Evolutionary conservation across 2,888 invertebrate genomes (phyloP).

Genomic region (Acrobeloides nanus): DNA sequence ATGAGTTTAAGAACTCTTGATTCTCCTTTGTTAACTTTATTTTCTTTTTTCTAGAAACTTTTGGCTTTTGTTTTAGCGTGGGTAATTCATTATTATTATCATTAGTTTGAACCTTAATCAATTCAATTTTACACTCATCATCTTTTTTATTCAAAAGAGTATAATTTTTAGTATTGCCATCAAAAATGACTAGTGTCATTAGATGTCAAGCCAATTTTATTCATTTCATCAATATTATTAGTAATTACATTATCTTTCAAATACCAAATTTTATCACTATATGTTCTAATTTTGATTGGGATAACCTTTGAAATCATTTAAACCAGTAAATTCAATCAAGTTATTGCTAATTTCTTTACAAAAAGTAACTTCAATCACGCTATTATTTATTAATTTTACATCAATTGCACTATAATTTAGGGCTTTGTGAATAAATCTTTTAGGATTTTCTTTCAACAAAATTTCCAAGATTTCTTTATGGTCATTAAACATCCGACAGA

Average conservation of each 20-base stretch:
- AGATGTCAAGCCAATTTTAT: too few relatives aligned
- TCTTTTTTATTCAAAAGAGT: constrained; percentile 11
- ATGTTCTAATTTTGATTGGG: constrained; percentile 20
- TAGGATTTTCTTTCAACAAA: background rate
- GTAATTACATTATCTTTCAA: constrained; percentile 9
- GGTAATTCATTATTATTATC: constrained; percentile 4
- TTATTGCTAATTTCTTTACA: constrained; percentile 20
- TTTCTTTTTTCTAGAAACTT: constrained; percentile 6
- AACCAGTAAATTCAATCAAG: constrained; percentile 20
- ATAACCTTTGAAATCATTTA: constrained; percentile 30
- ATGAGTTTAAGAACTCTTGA: constrained; percentile 1
- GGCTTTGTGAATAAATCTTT: constrained; percentile 1
- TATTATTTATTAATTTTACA: constrained; percentile 10
- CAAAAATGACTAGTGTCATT: constrained; percentile 12
- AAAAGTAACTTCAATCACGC: constrained; percentile 19
- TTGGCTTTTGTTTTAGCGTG: constrained; percentile 8
- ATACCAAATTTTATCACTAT: constrained; percentile 25
- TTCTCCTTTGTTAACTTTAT: background rate
- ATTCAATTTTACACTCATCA: constrained; percentile 12
- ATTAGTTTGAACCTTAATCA: constrained; percentile 9
- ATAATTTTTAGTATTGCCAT: constrained; percentile 13
- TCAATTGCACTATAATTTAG: constrained; percentile 1
- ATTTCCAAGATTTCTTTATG: constrained; percentile 1
- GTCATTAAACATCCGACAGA: constrained; percentile 1
- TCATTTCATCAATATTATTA: constrained; percentile 14